Evolutionary conservation across 2,888 invertebrate genomes (phyloP).

Genomic region (Agrotis segetum): DNA sequence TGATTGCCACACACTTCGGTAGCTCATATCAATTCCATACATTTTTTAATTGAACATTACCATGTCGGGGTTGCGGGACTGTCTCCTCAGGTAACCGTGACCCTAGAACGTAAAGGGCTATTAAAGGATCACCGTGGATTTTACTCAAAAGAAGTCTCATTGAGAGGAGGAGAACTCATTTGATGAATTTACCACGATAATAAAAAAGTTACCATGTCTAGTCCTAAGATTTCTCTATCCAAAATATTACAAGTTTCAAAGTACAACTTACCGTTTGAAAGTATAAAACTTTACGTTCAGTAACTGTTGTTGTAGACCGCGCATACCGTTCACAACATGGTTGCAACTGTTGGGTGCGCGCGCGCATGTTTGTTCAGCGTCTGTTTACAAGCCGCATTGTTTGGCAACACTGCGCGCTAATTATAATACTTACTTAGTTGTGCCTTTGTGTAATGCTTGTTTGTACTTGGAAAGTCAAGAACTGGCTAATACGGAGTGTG

Average conservation of each 20-base stretch:
- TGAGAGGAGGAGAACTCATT: too few species aligned
- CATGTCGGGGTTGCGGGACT: too few species aligned
- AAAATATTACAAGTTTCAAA: constrained; percentile 12
- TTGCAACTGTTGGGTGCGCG: constrained; percentile 46
- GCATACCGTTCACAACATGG: constrained; percentile 55
- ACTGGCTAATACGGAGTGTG: not conserved
- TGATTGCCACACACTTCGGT: too few species aligned
- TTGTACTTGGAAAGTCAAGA: constrained; percentile 16
- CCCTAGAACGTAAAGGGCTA: too few species aligned
- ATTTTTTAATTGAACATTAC: too few species aligned
- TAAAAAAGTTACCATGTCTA: too few species aligned
- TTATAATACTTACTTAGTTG: constrained; percentile 61
- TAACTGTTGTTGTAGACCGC: constrained; percentile 27
- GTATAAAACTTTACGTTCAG: constrained; percentile 40
- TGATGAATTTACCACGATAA: too few species aligned
- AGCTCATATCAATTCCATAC: too few species aligned
- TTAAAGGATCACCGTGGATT: too few species aligned
- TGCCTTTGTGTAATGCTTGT: constrained; percentile 40
- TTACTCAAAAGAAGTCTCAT: too few species aligned
- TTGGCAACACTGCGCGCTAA: constrained; percentile 52
- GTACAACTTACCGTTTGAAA: constrained; percentile 28
- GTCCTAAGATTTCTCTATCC: too few species aligned
- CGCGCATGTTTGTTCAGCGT: constrained; percentile 57
- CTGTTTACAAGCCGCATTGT: constrained; percentile 51
- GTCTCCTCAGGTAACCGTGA: too few species aligned